Percentiles rank a stretch among this genome's conserved stretches.
phyloP scores from a whole-genome alignment of 1,140 invertebrate species.

The Leptinotarsa undecemlineata region DNA sequence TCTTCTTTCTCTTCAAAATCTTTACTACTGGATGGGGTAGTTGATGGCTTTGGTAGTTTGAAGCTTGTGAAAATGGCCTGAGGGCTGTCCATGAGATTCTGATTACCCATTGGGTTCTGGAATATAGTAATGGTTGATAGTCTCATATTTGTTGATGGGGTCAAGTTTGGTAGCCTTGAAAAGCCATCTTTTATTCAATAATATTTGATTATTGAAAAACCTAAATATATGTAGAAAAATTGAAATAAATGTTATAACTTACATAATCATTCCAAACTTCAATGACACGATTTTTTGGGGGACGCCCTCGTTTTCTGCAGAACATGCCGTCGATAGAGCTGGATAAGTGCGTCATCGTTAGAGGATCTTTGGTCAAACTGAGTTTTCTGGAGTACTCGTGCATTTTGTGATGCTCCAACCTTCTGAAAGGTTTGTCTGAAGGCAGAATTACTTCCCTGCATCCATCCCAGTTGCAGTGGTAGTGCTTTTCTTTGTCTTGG shows the following conservation, averaged over 20 bases:
- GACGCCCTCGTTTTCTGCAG: slow-evolving; percentile 85
- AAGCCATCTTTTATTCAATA: too few relatives aligned
- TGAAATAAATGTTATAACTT: slow-evolving; percentile 54
- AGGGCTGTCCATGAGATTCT: slow-evolving; percentile 65
- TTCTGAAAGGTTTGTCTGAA: slow-evolving; percentile 80
- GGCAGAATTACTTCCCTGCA: slow-evolving; percentile 83
- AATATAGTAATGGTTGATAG: neutral
- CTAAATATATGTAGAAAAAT: neutral
- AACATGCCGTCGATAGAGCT: slow-evolving; percentile 86
- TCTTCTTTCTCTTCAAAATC: slow-evolving; percentile 54
- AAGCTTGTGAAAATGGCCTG: slow-evolving; percentile 93
- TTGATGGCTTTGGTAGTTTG: slow-evolving; percentile 78
- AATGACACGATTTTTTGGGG: slow-evolving; percentile 89
- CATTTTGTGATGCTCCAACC: slow-evolving; percentile 88
- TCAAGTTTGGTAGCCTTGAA: too few relatives aligned
- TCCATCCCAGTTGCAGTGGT: slow-evolving; percentile 86
- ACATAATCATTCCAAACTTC: slow-evolving; percentile 85
- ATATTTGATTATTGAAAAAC: too few relatives aligned
- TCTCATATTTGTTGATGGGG: too few relatives aligned
- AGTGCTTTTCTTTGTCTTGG: slow-evolving; percentile 80
- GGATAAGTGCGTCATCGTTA: slow-evolving; percentile 67
- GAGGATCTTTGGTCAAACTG: slow-evolving; percentile 59
- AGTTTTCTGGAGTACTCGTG: slow-evolving; percentile 70
- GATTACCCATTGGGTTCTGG: slow-evolving; percentile 57
- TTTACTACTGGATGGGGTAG: slow-evolving; percentile 57